These are phyloP conservation scores for Antennarius maculatus DNA, from an alignment of 2,797 vertebrate species.

Conservation along the genomic window DNA sequence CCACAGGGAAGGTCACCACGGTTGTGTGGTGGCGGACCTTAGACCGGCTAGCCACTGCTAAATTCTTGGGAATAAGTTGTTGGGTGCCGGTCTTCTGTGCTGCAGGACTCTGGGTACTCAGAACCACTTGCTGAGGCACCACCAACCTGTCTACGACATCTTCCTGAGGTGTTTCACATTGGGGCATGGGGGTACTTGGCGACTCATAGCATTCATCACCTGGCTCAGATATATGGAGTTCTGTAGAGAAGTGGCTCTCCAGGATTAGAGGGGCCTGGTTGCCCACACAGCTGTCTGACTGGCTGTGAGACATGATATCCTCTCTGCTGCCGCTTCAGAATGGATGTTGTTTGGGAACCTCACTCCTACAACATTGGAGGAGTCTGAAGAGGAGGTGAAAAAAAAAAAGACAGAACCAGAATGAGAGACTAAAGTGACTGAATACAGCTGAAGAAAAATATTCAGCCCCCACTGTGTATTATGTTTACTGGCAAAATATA, in stretches of 20 bases:
- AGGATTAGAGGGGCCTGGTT: conserved; percentile 75
- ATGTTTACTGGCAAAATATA: too few species aligned
- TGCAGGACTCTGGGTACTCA: conserved; percentile 88
- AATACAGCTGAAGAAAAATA: background rate
- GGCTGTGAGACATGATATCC: conserved; percentile 79
- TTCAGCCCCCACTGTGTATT: too few species aligned
- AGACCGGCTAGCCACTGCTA: conserved; percentile 80
- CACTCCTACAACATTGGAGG: conserved; percentile 48
- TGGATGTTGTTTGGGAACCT: conserved; percentile 16
- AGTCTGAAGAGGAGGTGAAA: conserved; percentile 18
- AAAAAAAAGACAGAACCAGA: background rate
- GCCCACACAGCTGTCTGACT: conserved; percentile 60
- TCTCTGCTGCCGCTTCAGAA: conserved; percentile 7
- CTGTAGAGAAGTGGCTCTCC: conserved; percentile 77
- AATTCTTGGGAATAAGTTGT: conserved; percentile 89
- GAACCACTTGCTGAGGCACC: conserved; percentile 64
- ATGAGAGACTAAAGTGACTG: background rate
- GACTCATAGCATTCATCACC: conserved; percentile 40
- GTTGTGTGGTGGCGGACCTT: conserved; percentile 87
- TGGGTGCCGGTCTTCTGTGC: conserved; percentile 85
- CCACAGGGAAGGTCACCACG: conserved; percentile 76
- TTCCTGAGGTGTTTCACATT: conserved; percentile 18
- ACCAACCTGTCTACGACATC: conserved; percentile 6
- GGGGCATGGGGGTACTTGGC: conserved; percentile 18
- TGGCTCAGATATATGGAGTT: conserved; percentile 70